phyloP scores from a whole-genome alignment of 2,797 vertebrate genomes.

The Lutjanus argentimaculatus region DNA sequence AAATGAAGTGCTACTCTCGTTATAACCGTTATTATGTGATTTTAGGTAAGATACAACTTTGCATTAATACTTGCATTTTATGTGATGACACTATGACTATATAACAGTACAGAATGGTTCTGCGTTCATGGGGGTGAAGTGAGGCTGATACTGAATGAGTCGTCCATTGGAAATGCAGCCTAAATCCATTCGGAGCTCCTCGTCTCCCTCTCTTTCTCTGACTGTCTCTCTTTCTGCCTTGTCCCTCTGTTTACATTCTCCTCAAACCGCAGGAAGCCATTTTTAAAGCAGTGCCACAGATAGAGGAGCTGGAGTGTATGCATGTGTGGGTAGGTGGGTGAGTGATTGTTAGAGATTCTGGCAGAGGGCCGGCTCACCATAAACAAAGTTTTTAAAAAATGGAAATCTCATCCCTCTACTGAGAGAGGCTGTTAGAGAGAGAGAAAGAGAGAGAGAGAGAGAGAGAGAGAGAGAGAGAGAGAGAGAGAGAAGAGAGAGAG shows the following conservation, averaged over 20 bases:
- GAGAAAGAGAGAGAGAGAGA: neutral
- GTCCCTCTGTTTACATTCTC: constrained; percentile 74
- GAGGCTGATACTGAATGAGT: constrained; percentile 11
- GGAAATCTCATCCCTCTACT: constrained; percentile 53
- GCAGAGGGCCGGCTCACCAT: constrained; percentile 52
- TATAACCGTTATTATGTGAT: constrained; percentile 11
- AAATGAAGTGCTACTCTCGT: too few relatives aligned
- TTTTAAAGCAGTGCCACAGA: constrained; percentile 70
- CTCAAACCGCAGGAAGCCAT: constrained; percentile 67
- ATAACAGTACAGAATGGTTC: neutral
- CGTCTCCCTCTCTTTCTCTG: neutral
- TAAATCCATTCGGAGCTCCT: constrained; percentile 4
- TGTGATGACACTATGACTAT: neutral
- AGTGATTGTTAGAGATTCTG: constrained; percentile 63
- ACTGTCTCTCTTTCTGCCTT: constrained; percentile 12
- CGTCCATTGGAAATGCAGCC: constrained; percentile 4
- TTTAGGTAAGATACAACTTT: neutral
- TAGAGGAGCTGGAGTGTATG: constrained; percentile 47
- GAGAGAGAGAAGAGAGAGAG: neutral
- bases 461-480: neutral
- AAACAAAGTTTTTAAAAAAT: constrained; percentile 66
- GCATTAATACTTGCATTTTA: neutral
- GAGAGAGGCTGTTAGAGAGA: neutral
- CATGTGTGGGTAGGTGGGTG: constrained; percentile 51
- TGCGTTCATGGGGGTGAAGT: neutral